Percentiles rank a stretch among this genome's conserved stretches.
These are phyloP conservation scores for Glyptemys insculpta DNA, from an alignment of 2,797 vertebrate genomes.

Conservation along the genomic window DNA sequence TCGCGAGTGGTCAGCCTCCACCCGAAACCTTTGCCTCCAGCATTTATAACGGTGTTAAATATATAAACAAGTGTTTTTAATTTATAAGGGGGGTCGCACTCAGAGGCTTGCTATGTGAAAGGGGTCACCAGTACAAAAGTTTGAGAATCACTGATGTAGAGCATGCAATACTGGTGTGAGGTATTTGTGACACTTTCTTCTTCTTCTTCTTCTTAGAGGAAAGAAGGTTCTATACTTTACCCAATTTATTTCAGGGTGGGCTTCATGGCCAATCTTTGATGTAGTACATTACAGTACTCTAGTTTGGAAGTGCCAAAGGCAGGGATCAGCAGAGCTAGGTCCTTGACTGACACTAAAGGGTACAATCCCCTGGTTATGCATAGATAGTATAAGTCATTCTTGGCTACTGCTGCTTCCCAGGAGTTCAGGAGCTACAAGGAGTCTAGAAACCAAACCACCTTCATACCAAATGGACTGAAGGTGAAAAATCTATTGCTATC, in stretches of 20 bases:
- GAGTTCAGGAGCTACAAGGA: not conserved
- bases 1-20: too few species aligned
- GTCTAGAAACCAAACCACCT: fast-evolving
- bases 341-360: not conserved
- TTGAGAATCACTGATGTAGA: not conserved
- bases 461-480: too few species aligned
- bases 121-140: too few species aligned
- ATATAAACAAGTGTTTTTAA: too few species aligned
- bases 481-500: too few species aligned
- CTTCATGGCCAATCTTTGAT: not conserved
- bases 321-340: not conserved
- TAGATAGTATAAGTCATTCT: not conserved
- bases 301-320: not conserved
- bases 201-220: not conserved
- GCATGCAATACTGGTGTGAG: slow-evolving; percentile 14
- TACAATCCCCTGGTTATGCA: not conserved
- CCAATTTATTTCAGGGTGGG: not conserved
- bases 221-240: not conserved
- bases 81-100: too few species aligned
- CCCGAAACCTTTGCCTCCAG: too few species aligned
- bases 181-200: not conserved
- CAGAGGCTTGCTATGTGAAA: too few species aligned
- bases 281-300: not conserved
- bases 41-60: too few species aligned
- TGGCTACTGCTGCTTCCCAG: not conserved